A percentile compares a stretch with the other conserved stretches of the same genome.
These are phyloP conservation scores for Phataginus tetradactyla DNA, from an alignment of 2,797 vertebrate genomes.

Conservation along the genomic window DNA sequence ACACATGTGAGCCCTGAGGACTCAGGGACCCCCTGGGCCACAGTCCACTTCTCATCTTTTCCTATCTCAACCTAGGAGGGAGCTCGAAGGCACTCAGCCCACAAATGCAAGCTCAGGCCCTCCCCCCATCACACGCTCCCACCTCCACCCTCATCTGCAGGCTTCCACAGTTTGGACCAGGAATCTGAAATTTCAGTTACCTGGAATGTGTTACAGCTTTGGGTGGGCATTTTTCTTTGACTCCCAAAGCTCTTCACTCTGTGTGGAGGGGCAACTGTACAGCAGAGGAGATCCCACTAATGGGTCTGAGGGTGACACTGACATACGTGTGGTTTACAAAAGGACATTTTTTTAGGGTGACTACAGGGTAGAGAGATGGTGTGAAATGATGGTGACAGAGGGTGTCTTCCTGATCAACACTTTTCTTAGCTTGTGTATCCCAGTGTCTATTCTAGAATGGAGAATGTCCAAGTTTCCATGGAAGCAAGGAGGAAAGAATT, in stretches of 20 bases:
- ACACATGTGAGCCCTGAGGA: not conserved
- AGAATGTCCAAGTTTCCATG: not conserved
- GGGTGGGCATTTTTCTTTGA: too few relatives aligned
- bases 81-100: not conserved
- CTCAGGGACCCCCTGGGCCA: not conserved
- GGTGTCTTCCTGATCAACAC: not conserved
- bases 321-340: not conserved
- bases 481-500: not conserved
- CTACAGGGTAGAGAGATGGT: rapidly evolving
- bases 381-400: not conserved
- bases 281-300: not conserved
- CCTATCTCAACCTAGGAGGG: too few relatives aligned
- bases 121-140: rapidly evolving
- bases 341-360: not conserved
- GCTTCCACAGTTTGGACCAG: not conserved
- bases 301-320: not conserved
- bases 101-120: not conserved
- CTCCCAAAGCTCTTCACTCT: not conserved
- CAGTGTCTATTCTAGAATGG: not conserved
- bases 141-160: not conserved
- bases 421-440: not conserved
- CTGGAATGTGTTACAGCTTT: not conserved
- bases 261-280: not conserved
- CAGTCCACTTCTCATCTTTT: not conserved
- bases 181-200: not conserved